These are phyloP conservation scores for Fulica atra DNA, from an alignment of 2,113 vertebrate species.

Conservation along the genomic window DNA sequence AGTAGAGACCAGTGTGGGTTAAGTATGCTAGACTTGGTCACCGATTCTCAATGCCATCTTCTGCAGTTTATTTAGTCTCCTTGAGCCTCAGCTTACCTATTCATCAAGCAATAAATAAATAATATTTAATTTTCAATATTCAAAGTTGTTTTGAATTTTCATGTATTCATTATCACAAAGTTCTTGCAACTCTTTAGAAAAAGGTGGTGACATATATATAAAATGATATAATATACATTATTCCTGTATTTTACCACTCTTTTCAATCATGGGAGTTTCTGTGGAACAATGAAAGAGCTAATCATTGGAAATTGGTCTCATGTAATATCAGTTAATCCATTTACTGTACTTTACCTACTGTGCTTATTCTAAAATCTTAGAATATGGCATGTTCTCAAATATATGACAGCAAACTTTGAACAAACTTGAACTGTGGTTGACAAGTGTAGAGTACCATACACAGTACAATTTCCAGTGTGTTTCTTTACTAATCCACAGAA, in stretches of 20 bases:
- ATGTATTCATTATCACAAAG: not conserved
- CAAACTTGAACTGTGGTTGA: not conserved
- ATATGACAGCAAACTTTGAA: not conserved
- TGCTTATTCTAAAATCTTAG: not conserved
- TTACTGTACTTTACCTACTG: not conserved
- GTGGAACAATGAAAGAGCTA: not conserved
- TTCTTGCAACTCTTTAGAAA: not conserved
- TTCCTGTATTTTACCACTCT: not conserved
- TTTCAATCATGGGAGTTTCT: not conserved
- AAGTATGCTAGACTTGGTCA: not conserved
- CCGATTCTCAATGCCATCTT: not conserved
- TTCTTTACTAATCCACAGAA: not conserved
- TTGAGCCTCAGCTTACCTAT: not conserved
- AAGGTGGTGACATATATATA: not conserved
- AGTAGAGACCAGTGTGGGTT: not conserved
- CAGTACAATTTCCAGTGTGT: not conserved
- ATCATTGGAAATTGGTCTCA: not conserved
- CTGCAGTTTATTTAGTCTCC: not conserved
- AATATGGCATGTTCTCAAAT: not conserved
- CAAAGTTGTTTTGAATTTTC: not conserved
- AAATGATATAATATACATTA: not conserved
- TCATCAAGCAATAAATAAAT: not conserved
- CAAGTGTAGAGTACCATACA: not conserved
- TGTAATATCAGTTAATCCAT: not conserved
- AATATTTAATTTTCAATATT: not conserved